Conservation (phyloP, 1,140 invertebrate genomes). For the Pachypsylla venusta region DNA sequence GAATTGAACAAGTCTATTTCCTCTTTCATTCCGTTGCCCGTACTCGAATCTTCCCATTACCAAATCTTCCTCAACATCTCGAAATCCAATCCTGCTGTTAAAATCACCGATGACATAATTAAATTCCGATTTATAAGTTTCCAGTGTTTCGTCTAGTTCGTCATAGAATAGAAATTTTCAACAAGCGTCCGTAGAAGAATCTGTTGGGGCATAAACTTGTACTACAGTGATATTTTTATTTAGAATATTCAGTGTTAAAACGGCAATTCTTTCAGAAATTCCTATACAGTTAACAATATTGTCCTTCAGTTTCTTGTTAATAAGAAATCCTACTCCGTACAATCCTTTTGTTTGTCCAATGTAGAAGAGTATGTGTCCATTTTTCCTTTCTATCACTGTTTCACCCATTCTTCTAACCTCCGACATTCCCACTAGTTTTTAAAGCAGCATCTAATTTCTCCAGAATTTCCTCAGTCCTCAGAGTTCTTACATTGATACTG, state of each 20-base stretch:
- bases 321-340: conserved; percentile 7
- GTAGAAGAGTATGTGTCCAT: not conserved
- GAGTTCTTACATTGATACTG: not conserved
- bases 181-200: too few relatives aligned
- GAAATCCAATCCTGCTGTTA: too few relatives aligned
- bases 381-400: not conserved
- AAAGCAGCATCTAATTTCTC: not conserved
- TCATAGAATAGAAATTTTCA: too few relatives aligned
- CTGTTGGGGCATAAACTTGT: conserved; percentile 12
- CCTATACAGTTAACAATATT: not conserved
- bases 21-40: conserved; percentile 13
- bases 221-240: not conserved
- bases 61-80: not conserved
- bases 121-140: not conserved
- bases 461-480: not conserved
- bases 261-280: not conserved
- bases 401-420: conserved; percentile 10
- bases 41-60: not conserved
- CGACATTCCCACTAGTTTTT: not conserved
- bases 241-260: not conserved
- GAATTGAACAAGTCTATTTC: not conserved
- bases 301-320: not conserved
- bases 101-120: conserved; percentile 11
- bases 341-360: not conserved
- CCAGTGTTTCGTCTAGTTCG: too few relatives aligned